Evolutionary conservation across 1,140 invertebrate genomes (phyloP).

Genomic region (Telenomus remus): DNA sequence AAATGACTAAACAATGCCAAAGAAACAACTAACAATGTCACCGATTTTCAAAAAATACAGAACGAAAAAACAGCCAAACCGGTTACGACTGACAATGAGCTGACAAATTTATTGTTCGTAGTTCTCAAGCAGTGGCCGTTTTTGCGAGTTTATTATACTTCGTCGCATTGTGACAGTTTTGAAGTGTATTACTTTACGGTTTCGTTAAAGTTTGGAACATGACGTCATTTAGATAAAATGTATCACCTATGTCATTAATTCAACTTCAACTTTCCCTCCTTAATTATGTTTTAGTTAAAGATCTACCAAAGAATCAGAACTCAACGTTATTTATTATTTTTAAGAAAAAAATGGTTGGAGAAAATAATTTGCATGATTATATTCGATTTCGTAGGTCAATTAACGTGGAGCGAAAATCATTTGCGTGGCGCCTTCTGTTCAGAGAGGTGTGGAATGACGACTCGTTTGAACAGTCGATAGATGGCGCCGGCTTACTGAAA

Average conservation of each 20-base stretch:
- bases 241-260: too few relatives aligned
- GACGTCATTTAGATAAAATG: too few relatives aligned
- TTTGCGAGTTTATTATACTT: too few relatives aligned
- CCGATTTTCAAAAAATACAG: slow-evolving; percentile 9
- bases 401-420: slow-evolving; percentile 26
- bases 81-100: slow-evolving; percentile 5
- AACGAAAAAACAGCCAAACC: slow-evolving; percentile 15
- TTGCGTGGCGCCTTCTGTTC: slow-evolving; percentile 56
- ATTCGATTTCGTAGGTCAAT: slow-evolving; percentile 21
- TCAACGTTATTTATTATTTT: too few relatives aligned
- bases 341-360: too few relatives aligned
- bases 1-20: slow-evolving; percentile 29
- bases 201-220: too few relatives aligned
- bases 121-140: not conserved
- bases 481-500: slow-evolving; percentile 37
- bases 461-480: slow-evolving; percentile 12
- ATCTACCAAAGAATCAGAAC: too few relatives aligned
- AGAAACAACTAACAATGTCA: slow-evolving; percentile 21
- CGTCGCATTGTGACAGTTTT: too few relatives aligned
- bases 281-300: too few relatives aligned
- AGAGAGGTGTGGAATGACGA: slow-evolving; percentile 40
- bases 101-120: slow-evolving; percentile 7
- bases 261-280: too few relatives aligned
- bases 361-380: not conserved
- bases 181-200: too few relatives aligned